Evolutionary conservation across 2,113 vertebrate species (phyloP), one percentile per base, ranked within the genome.

Genomic region (Haemorhous mexicanus): DNA sequence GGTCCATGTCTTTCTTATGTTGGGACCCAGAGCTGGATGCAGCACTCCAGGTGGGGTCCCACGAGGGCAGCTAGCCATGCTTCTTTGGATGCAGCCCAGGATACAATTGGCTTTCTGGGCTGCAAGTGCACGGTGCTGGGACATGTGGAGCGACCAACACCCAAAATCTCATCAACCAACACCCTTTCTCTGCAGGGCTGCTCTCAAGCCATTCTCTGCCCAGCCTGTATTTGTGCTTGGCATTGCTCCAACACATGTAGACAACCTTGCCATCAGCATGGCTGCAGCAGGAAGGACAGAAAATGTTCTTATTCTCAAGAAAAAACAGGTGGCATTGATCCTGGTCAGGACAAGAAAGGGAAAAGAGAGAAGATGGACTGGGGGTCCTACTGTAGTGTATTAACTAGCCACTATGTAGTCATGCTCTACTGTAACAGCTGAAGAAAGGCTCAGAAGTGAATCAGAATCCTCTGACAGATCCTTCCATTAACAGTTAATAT

Each of bases 101-200:
- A 24, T 17, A 37, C 24, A 67, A 44, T 0, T 16, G 63, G 30
- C n/a, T 55, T 68, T 69, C 62, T 1, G 0, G 30, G 78, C 30
- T 62, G 24, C 46, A 46, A 32, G 41, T 1, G 1, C 53, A 41
- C 0, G 0, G 13, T 12, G 28, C 20, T 0, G 0, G 5, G 13
- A 30, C 77, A 39, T 9, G 26, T 23, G 55, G 21, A 68, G 47
- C 47, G 35, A 46, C 20, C n/a, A 68, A 47, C 20, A 75, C 20
- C 30, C 62, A 61, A 37, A 61, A 61, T 61, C 30, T 47, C 62
- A 61, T 32, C 53, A 53, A 41, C 20, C 39, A 75, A 53, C 23
- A 74, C 24, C n/a, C n/a, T 46, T 83, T 49, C 70, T 53, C 55
- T 0, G 0, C 47, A 62, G n/a, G 39, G 53, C n/a, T 47, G 55